A percentile compares a stretch with the other conserved stretches of the same genome.
Evolutionary conservation across 2,113 vertebrate genomes (phyloP).

Genomic region (Anoplopoma fimbria): DNA sequence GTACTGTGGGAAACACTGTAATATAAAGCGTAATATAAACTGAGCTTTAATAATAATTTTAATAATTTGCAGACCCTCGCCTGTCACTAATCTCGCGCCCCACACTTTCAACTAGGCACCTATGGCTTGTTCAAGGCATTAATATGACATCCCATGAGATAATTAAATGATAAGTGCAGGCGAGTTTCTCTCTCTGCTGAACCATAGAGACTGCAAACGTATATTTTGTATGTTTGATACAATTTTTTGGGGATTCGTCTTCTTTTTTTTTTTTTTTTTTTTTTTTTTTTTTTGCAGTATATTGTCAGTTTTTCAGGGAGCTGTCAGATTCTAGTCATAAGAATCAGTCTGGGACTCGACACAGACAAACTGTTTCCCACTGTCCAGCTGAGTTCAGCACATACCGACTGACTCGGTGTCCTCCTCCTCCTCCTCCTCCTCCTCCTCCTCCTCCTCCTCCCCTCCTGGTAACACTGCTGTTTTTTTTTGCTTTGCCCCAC

Average conservation of each 20-base stretch:
- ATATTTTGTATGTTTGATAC: not conserved
- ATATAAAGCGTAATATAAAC: no score
- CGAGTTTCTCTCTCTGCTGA: no score
- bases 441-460: slow-evolving; percentile 1
- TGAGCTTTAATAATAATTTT: no score
- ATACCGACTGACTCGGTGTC: not conserved
- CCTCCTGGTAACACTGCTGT: slow-evolving; percentile 4
- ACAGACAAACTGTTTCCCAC: not conserved
- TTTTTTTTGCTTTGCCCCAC: slow-evolving; percentile 34
- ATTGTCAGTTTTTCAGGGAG: not conserved
- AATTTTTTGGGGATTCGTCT: not conserved
- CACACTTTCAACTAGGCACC: no score
- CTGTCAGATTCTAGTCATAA: not conserved
- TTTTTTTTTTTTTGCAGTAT: not conserved
- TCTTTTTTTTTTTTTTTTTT: not conserved
- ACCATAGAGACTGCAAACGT: no score
- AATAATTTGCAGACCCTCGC: no score
- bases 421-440: slow-evolving; percentile 10
- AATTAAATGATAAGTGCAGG: not conserved
- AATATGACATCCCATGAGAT: not conserved
- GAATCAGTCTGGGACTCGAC: no score
- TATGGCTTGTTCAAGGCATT: not conserved
- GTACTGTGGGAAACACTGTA: no score
- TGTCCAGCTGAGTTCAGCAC: not conserved
- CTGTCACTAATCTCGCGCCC: no score